Conservation (phyloP, 2,797 vertebrate genomes). For the Alfaro cultratus region DNA sequence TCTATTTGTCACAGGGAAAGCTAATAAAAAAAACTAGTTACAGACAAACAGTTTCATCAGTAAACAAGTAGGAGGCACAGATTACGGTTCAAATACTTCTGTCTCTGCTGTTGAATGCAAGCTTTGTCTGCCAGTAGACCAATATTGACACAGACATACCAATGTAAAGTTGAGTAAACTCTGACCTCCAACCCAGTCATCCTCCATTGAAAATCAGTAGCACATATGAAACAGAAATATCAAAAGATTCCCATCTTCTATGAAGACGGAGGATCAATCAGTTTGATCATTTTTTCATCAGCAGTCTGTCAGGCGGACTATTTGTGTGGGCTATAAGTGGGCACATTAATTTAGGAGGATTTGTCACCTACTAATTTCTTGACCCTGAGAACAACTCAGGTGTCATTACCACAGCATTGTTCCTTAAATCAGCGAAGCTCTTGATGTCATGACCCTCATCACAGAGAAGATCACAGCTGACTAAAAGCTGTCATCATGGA, state of each 20-base stretch:
- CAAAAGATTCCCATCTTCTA: not conserved
- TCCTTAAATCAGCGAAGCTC: constrained; percentile 43
- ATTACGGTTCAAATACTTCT: constrained; percentile 34
- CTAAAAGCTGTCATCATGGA: constrained; percentile 73
- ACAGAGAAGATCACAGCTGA: constrained; percentile 65
- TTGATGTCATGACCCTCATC: constrained; percentile 49
- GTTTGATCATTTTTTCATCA: constrained; percentile 3
- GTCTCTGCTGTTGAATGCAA: constrained; percentile 57
- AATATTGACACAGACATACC: constrained; percentile 73
- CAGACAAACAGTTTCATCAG: constrained; percentile 3
- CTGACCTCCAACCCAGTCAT: constrained; percentile 43
- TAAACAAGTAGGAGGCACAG: constrained; percentile 45
- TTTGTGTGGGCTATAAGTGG: not conserved
- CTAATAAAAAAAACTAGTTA: not conserved
- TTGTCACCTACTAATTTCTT: not conserved
- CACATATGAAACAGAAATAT: constrained; percentile 12
- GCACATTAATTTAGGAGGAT: not conserved
- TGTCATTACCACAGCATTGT: constrained; percentile 33
- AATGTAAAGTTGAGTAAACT: constrained; percentile 65
- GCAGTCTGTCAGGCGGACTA: not conserved
- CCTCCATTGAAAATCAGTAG: constrained; percentile 30
- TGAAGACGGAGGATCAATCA: not conserved
- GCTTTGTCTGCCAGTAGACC: constrained; percentile 55
- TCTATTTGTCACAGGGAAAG: not conserved
- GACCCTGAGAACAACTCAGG: constrained; percentile 16